These are phyloP conservation scores for Copsychus sechellarum DNA, from an alignment of 2,113 vertebrate species.

Conservation along the genomic window DNA sequence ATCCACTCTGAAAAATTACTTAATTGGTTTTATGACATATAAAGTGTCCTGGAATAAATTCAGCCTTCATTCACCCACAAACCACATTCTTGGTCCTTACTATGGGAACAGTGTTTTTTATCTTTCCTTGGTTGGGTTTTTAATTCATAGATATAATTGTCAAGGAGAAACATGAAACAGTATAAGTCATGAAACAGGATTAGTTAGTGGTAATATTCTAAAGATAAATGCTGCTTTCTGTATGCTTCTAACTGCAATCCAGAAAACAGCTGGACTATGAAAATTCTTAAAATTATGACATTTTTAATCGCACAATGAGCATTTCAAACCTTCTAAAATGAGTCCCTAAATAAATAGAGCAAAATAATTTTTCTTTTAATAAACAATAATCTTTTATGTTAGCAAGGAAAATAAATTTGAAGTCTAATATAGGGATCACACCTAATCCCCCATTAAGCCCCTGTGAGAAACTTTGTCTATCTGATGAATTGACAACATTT, in stretches of 20 bases:
- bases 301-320: background rate
- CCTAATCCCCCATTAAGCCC: background rate
- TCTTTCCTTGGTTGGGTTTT: background rate
- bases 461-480: background rate
- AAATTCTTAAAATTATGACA: background rate
- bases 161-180: background rate
- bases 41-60: background rate
- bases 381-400: background rate
- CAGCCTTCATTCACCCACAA: background rate
- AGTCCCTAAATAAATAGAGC: background rate
- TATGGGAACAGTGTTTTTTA: accelerated
- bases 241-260: background rate
- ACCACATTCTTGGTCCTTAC: background rate
- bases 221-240: background rate
- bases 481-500: background rate
- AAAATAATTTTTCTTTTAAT: background rate
- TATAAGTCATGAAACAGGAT: background rate
- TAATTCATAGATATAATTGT: background rate
- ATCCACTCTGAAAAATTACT: background rate
- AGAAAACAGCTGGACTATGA: background rate
- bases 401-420: background rate
- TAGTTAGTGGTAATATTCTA: background rate
- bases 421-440: background rate
- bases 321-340: background rate
- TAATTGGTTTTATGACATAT: background rate